Conservation (phyloP, 2,113 vertebrate species). For the Hippocampus abdominalis region DNA sequence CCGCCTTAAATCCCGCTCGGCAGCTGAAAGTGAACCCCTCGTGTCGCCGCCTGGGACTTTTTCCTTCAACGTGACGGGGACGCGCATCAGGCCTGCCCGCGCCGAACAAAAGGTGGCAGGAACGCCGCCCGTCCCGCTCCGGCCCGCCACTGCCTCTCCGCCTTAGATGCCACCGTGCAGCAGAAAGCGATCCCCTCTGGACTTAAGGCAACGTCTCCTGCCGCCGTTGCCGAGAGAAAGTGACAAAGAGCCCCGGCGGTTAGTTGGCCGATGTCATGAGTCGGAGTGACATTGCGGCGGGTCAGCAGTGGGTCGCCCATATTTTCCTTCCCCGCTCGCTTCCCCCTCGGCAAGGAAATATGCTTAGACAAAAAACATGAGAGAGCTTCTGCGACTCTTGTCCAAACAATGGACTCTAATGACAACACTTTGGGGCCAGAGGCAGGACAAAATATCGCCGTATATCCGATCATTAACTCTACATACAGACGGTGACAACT, state of each 20-base stretch:
- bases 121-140: background rate
- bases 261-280: constrained; percentile 2
- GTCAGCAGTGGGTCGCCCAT: constrained; percentile 13
- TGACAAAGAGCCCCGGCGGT: constrained; percentile 16
- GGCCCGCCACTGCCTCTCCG: constrained; percentile 1
- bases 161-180: background rate
- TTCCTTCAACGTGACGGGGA: background rate
- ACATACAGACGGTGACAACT: background rate
- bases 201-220: constrained; percentile 9
- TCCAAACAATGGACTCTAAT: constrained; percentile 10
- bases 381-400: background rate
- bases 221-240: constrained; percentile 8
- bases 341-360: constrained; percentile 4
- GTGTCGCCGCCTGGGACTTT: background rate
- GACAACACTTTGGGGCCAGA: background rate
- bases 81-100: background rate
- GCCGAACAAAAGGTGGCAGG: background rate
- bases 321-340: constrained; percentile 5
- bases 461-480: background rate
- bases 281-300: constrained; percentile 11
- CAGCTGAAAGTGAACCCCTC: constrained; percentile 2
- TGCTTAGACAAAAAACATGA: constrained; percentile 14
- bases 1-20: background rate
- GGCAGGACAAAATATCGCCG: background rate
- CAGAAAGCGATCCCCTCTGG: constrained; percentile 10